These are phyloP conservation scores for Drosophila pandora DNA, from an alignment of 1,140 invertebrate genomes.

Conservation along the genomic window DNA sequence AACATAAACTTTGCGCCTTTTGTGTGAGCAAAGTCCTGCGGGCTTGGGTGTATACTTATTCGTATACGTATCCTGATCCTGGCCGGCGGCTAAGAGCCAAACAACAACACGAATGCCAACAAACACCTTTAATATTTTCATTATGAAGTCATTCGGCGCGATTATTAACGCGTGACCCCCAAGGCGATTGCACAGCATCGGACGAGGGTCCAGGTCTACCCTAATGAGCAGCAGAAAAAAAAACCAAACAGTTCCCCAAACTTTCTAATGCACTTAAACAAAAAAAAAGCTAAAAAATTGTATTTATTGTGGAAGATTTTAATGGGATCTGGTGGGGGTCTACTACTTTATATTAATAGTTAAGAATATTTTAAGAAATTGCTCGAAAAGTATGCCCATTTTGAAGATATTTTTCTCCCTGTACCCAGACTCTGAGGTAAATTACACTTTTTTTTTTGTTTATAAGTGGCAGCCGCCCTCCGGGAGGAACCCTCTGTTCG, in stretches of 20 bases:
- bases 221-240: conserved; percentile 70
- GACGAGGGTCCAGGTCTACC: conserved; percentile 33
- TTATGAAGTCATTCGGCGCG: conserved; percentile 81
- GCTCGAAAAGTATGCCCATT: neutral
- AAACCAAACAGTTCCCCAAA: conserved; percentile 34
- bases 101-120: conserved; percentile 50
- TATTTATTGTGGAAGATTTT: neutral
- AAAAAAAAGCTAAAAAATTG: neutral
- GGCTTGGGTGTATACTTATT: conserved; percentile 41
- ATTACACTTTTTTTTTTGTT: conserved; percentile 75
- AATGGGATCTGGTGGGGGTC: too few relatives aligned
- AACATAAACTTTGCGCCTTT: conserved; percentile 81
- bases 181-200: conserved; percentile 63
- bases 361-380: too few relatives aligned
- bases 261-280: conserved; percentile 15
- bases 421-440: conserved; percentile 57
- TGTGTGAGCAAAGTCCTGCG: conserved; percentile 55
- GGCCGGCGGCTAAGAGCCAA: conserved; percentile 56
- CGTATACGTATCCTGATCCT: conserved; percentile 47
- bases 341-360: too few relatives aligned
- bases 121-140: conserved; percentile 83
- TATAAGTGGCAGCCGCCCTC: conserved; percentile 65
- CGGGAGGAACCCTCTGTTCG: conserved; percentile 34
- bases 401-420: neutral
- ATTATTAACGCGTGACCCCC: conserved; percentile 81